Evolutionary conservation across 37 sponge, comb jelly and placozoan genomes (phyloP), one percentile per base, ranked within the genome.

Genomic region (Crambe crambe): DNA sequence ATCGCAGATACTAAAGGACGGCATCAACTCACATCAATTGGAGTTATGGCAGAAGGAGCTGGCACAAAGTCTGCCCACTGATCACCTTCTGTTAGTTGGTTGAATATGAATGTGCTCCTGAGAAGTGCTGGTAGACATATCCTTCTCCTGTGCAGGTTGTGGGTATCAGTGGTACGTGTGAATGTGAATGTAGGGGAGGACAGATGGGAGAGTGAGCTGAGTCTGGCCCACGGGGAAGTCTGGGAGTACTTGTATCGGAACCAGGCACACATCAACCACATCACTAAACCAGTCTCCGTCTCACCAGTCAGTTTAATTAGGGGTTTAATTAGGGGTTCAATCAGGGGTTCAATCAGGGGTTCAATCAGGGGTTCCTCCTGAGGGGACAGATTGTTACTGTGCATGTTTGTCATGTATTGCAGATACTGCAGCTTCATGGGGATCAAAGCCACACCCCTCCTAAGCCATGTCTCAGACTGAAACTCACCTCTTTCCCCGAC

Each of bases 61-160:
- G 22, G 75, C 81, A 37, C 79, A 68, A 34, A 60, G 66, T 9
- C 60, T 87, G 23, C 87, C 87, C 36, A 26, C 26, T 39, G 81
- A 87, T 37, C 87, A 87, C 68, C 70, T 87, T 22, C 38, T 87
- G 87, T 87, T 39, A 80, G 87, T n/a, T n/a, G n/a, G n/a, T n/a
- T n/a, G n/a, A n/a, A n/a, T 77, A 15, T 35, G 6, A 62, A 62
- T 62, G 63, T 62, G 25, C 15, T 27, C n/a, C 6, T 62, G 63
- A 23, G 26, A 27, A 30, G 31, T 62, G 12, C n/a, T n/a, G n/a
- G n/a, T n/a, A n/a, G n/a, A n/a, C n/a, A 12, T 6, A 21, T 18
- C 43, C 22, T 56, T 35, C 58, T 2, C 30, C 9, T 61, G 21
- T 68, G 2, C 51, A 87, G 87, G 9, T 1, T 87, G 60, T 80